Conservation (phyloP, 2,888 invertebrate genomes). For the Orthonevra nobilis region DNA sequence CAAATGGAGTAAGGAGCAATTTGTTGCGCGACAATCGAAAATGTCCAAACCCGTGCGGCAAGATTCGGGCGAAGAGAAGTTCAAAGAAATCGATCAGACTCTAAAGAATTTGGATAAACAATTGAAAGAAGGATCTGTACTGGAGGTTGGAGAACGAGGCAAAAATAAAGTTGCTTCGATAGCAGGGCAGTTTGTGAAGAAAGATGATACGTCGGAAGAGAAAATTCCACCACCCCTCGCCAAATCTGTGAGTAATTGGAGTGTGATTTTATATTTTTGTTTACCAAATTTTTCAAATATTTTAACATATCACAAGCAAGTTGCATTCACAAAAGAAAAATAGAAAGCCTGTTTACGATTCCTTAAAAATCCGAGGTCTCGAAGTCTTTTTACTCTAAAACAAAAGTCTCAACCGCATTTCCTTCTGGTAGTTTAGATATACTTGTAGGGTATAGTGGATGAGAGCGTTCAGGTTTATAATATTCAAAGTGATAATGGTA, state of each 20-base stretch:
- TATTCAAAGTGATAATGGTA: no score
- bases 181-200: slow-evolving; percentile 87
- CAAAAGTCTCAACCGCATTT: no score
- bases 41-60: slow-evolving; percentile 85
- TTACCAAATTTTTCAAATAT: slow-evolving; percentile 17
- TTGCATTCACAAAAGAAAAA: slow-evolving; percentile 34
- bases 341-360: no score
- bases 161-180: slow-evolving; percentile 91
- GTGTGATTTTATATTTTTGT: no score
- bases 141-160: slow-evolving; percentile 84
- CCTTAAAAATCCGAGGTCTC: no score
- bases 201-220: slow-evolving; percentile 79
- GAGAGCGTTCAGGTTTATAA: no score
- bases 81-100: slow-evolving; percentile 86
- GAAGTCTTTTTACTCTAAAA: no score
- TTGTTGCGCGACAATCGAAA: slow-evolving; percentile 85
- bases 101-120: slow-evolving; percentile 87
- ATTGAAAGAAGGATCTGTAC: slow-evolving; percentile 88
- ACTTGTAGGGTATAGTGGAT: no score
- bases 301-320: slow-evolving; percentile 2
- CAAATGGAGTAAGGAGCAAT: slow-evolving; percentile 93
- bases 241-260: slow-evolving; percentile 80
- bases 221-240: slow-evolving; percentile 76
- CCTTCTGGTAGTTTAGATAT: no score
- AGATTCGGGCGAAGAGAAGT: slow-evolving; percentile 83